Conservation (phyloP, 92 coral and sea anemone genomes). For the Porites rus region DNA sequence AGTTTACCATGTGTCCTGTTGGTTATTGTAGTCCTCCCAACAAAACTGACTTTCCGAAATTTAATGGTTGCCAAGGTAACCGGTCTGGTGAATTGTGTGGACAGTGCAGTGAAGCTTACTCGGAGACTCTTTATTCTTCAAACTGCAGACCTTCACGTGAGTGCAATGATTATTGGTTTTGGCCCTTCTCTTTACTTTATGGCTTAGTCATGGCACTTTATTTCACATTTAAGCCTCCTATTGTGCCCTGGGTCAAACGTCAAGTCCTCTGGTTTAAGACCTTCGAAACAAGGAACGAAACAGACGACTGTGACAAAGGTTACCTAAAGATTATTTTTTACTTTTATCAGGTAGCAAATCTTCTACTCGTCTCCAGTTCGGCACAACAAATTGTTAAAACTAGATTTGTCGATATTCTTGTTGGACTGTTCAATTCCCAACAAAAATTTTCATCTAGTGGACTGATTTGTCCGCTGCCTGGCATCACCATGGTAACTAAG, state of each 20-base stretch:
- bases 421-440: constrained; percentile 79
- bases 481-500: constrained; percentile 76
- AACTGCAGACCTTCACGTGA: neutral
- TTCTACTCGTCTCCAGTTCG: constrained; percentile 66
- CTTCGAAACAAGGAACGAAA: neutral
- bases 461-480: constrained; percentile 75
- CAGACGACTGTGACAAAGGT: constrained; percentile 35
- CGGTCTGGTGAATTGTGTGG: constrained; percentile 83
- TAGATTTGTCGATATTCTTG: constrained; percentile 50
- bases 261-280: constrained; percentile 71
- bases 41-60: neutral
- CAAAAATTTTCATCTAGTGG: constrained; percentile 31
- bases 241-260: constrained; percentile 42
- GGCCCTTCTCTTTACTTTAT: constrained; percentile 57
- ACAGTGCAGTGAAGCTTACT: constrained; percentile 60
- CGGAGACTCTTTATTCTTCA: constrained; percentile 66
- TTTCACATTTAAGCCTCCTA: constrained; percentile 57
- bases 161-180: constrained; percentile 75
- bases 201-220: constrained; percentile 30
- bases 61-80: constrained; percentile 77
- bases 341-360: neutral
- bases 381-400: constrained; percentile 24
- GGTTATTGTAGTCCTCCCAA: constrained; percentile 78
- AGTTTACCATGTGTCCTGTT: constrained; percentile 71
- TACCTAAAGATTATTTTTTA: constrained; percentile 79